phyloP scores from a whole-genome alignment of 2,797 vertebrate species.

The Melanotaenia boesemani region DNA sequence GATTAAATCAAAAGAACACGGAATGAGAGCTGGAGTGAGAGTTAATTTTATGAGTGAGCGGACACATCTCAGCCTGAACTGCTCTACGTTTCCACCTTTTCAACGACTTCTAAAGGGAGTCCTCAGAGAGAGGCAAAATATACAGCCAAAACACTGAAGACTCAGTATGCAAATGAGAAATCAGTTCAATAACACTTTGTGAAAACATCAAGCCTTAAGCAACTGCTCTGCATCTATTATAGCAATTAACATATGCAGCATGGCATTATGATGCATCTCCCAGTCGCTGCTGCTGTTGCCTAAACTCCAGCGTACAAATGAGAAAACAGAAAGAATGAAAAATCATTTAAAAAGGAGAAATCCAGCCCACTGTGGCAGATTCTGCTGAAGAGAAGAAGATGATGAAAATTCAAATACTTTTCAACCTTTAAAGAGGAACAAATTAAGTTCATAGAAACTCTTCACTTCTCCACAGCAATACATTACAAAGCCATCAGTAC shows the following conservation, averaged over 20 bases:
- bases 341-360: slow-evolving; percentile 8
- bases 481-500: background rate
- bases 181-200: slow-evolving; percentile 73
- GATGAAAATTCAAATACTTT: background rate
- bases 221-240: slow-evolving; percentile 65
- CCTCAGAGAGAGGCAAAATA: slow-evolving; percentile 59
- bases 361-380: slow-evolving; percentile 32
- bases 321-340: slow-evolving; percentile 23
- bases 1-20: background rate
- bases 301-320: slow-evolving; percentile 8
- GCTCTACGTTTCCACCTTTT: slow-evolving; percentile 14
- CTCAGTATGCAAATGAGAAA: slow-evolving; percentile 75
- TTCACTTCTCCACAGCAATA: background rate
- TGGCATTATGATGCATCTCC: slow-evolving; percentile 55
- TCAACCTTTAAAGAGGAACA: slow-evolving; percentile 35
- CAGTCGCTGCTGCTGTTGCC: slow-evolving; percentile 6
- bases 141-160: slow-evolving; percentile 53
- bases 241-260: slow-evolving; percentile 64
- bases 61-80: slow-evolving; percentile 17
- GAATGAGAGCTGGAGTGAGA: background rate
- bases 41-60: background rate
- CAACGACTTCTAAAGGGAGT: slow-evolving; percentile 43
- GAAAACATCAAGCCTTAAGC: slow-evolving; percentile 72
- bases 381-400: slow-evolving; percentile 8
- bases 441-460: background rate